Percentiles rank a stretch among this genome's conserved stretches.
phyloP scores from a whole-genome alignment of 2,797 vertebrate genomes.

The Mionectes olivaceus region DNA sequence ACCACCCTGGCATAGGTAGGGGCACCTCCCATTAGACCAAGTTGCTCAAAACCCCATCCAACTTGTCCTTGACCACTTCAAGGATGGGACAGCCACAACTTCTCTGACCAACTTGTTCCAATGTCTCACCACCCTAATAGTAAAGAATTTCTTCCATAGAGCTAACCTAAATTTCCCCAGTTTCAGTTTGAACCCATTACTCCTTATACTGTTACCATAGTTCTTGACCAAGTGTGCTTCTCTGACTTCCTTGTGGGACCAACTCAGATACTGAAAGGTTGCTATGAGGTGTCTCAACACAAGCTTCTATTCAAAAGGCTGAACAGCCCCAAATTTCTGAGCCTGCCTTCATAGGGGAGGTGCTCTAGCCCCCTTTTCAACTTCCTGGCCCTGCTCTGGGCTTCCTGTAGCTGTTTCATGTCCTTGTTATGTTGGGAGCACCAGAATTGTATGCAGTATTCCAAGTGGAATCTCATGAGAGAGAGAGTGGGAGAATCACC shows the following conservation, averaged over 20 bases:
- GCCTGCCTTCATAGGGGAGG: neutral
- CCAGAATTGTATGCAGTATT: neutral
- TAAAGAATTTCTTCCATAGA: neutral
- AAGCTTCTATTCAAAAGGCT: neutral
- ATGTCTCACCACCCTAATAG: neutral
- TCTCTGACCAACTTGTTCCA: neutral
- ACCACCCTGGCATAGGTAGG: rapidly evolving
- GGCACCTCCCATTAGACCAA: neutral
- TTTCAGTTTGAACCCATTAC: neutral
- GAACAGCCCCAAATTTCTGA: neutral
- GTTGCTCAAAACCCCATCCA: no score
- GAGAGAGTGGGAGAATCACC: neutral
- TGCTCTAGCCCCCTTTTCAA: neutral
- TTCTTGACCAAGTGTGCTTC: neutral
- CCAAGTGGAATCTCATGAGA: neutral
- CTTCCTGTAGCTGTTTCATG: neutral
- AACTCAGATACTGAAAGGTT: neutral
- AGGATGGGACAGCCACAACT: rapidly evolving
- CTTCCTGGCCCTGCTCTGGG: neutral
- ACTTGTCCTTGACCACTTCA: neutral
- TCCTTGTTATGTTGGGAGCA: neutral
- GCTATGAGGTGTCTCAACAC: neutral
- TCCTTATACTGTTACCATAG: neutral
- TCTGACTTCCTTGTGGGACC: neutral
- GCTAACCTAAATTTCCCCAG: neutral